phyloP scores from a whole-genome alignment of 2,797 vertebrate genomes.

The Acrossocheilus wenchowensis region DNA sequence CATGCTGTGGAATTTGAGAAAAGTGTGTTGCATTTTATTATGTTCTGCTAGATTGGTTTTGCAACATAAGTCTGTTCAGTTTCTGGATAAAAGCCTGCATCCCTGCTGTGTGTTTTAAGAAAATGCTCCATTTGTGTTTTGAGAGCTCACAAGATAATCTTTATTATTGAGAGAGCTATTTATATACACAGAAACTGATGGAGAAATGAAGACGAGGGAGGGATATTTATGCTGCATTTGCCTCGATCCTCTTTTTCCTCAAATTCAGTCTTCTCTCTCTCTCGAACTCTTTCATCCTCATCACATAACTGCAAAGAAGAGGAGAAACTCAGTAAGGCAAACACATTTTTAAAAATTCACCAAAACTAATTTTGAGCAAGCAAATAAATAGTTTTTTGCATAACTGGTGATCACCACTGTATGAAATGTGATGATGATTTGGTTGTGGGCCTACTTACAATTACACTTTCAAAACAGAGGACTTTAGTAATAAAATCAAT shows the following conservation, averaged over 20 bases:
- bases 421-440: neutral
- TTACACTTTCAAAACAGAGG: neutral
- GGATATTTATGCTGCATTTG: conserved; percentile 70
- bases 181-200: conserved; percentile 63
- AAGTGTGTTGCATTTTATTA: neutral
- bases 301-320: conserved; percentile 81
- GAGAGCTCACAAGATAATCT: conserved; percentile 52
- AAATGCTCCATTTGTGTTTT: neutral
- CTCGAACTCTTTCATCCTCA: conserved; percentile 94
- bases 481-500: neutral
- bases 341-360: too few species aligned
- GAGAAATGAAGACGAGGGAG: neutral
- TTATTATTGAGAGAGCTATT: conserved; percentile 74
- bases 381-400: neutral
- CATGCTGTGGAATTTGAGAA: too few species aligned
- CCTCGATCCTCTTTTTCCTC: conserved; percentile 82
- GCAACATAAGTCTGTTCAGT: neutral
- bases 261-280: conserved; percentile 87
- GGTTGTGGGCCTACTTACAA: neutral
- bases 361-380: neutral
- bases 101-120: neutral
- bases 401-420: neutral
- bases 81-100: neutral
- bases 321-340: neutral
- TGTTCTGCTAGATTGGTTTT: neutral